Base-by-base conservation (phyloP, 2,888 invertebrate species). In the Oscheius sp. region DNA sequence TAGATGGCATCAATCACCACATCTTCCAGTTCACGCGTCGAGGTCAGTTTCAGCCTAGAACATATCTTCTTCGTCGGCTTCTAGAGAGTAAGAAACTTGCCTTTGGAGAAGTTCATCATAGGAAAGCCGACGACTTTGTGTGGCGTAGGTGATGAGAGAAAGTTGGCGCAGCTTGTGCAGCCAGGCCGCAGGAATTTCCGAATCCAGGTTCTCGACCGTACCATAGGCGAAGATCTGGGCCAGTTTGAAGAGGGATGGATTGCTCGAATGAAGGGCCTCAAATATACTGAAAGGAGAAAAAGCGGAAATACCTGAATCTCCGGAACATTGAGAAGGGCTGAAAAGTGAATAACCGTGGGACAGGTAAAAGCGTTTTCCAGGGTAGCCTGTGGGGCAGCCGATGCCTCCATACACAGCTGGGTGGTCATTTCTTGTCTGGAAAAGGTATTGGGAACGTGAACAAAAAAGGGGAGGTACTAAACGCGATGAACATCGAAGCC, bases 1-100 rank as follows among this genome's bases (percentile, higher is more conserved):
- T 76, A 73, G 48, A 76, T 76, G n/a, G 72, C 59, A 7, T 76
- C 76, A 48, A 76, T 76, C 1, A 76, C 47, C 5, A 76, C 66
- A 60, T 73, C 68, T 59, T 76, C 76, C n/a, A 76, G 59, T 11
- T 76, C 73, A 11, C 76, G 65, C 29, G 47, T 42, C n/a, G 65
- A 50, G 11, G 32, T 47, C 11, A 75, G 32, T 33, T 57, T 13
- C 32, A 75, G 33, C 29, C 74, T 74, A n/a, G 11, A 74, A 48
- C 21, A 1, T 11, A 32, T 37, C 2, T 58, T 21, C 21, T 21
- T 21, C 21, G 21, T 21, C 21, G 21, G 21, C 21, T 21, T 21
- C 21, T 21, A 21, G 21, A 21, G 21, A 50, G 32, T 21, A 63
- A 13, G n/a, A n/a, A 51, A 70, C 42, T 35, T 2, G 62, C 74